Evolutionary conservation across 2,888 invertebrate species (phyloP).

Genomic region (Xestia ashworthii): DNA sequence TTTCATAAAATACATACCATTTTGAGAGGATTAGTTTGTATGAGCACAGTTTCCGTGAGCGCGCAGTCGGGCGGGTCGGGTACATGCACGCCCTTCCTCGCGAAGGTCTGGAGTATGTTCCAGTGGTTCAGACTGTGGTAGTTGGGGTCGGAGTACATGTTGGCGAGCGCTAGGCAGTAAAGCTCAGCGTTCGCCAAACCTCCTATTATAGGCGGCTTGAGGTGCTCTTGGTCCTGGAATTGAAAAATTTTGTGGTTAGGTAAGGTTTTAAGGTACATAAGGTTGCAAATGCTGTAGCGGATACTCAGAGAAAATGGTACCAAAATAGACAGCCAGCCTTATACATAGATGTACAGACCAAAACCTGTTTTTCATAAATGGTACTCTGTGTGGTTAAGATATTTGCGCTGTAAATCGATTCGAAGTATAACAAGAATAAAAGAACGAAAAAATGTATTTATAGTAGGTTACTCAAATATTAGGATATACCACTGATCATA

Average conservation of each 20-base stretch:
- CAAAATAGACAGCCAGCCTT: not conserved
- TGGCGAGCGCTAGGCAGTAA: conserved; percentile 97
- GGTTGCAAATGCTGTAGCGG: not conserved
- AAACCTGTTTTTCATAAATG: not conserved
- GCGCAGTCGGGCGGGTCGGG: conserved; percentile 96
- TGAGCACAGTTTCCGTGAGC: conserved; percentile 98
- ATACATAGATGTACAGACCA: not conserved
- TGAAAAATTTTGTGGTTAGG: not conserved
- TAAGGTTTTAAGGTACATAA: not conserved
- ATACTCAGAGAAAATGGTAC: not conserved
- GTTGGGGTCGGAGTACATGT: conserved; percentile 99
- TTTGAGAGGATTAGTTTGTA: conserved; percentile 98
- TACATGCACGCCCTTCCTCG: conserved; percentile 97
- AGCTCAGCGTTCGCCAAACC: conserved; percentile 98
- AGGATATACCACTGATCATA: conserved; percentile 13
- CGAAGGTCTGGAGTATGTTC: conserved; percentile 98
- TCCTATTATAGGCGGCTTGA: conserved; percentile 98
- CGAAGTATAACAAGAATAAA: not conserved
- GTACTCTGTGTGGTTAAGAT: not conserved
- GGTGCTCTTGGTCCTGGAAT: conserved; percentile 96
- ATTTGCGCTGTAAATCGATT: not conserved
- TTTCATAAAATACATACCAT: conserved; percentile 91
- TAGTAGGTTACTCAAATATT: conserved; percentile 15
- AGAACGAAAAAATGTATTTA: conserved; percentile 5
- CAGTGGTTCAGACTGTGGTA: conserved; percentile 98